Evolutionary conservation across 2,797 vertebrate genomes (phyloP).

Genomic region (Falco biarmicus): DNA sequence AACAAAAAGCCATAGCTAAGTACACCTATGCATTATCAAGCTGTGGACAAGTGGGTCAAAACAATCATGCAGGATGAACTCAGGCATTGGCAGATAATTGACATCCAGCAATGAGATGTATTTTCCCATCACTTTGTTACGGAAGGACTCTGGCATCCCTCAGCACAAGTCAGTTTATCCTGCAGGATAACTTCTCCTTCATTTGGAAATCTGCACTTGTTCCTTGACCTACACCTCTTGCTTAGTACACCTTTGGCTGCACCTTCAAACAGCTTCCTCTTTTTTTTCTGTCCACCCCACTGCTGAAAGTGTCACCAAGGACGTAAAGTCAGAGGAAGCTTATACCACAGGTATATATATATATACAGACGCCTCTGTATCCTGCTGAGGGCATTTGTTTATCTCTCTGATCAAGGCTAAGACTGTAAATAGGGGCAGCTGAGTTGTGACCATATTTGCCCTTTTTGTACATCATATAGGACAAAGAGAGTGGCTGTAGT

Average conservation of each 20-base stretch:
- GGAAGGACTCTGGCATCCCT: background rate
- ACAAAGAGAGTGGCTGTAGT: background rate
- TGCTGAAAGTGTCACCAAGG: background rate
- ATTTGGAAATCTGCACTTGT: background rate
- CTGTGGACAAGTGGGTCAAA: background rate
- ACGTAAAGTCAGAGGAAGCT: background rate
- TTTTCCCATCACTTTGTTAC: background rate
- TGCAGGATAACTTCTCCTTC: background rate
- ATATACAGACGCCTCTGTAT: background rate
- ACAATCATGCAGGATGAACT: background rate
- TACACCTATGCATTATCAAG: background rate
- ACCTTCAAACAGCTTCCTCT: background rate
- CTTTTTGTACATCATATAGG: background rate
- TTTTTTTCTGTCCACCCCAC: background rate
- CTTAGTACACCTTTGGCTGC: background rate
- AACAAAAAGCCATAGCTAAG: background rate
- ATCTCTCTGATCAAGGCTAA: background rate
- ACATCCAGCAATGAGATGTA: background rate
- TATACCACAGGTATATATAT: too few relatives aligned
- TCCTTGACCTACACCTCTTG: background rate
- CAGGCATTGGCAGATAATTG: background rate
- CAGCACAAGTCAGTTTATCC: background rate
- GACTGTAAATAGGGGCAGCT: background rate
- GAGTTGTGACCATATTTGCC: background rate
- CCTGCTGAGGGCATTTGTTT: background rate